Conservation (phyloP, 2,113 vertebrate species). For the Caranx ignobilis region DNA sequence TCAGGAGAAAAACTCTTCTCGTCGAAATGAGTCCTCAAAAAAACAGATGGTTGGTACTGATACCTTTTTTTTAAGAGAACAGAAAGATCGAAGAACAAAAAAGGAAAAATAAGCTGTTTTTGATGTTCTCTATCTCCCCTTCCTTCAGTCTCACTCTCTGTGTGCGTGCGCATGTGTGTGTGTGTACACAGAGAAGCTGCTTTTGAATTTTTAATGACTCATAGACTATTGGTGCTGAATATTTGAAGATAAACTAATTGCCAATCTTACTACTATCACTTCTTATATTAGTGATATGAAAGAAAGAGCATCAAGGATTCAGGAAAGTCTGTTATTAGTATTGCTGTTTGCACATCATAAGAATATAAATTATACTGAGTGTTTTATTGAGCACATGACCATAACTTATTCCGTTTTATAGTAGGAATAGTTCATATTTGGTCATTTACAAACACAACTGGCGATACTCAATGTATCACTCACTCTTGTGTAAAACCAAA, state of each 20-base stretch:
- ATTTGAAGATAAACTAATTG: constrained; percentile 23
- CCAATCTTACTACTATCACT: background rate
- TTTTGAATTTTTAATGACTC: constrained; percentile 9
- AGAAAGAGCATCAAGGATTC: background rate
- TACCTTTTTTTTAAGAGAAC: too few species aligned
- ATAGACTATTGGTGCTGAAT: constrained; percentile 7
- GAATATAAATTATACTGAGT: background rate
- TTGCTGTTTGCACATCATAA: background rate
- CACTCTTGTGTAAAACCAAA: background rate
- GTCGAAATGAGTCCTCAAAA: background rate
- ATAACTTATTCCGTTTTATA: too few species aligned
- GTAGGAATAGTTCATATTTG: too few species aligned
- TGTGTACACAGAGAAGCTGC: background rate
- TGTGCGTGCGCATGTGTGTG: background rate
- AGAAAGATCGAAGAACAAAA: background rate
- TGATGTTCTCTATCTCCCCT: too few species aligned
- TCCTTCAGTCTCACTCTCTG: too few species aligned
- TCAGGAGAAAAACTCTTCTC: background rate
- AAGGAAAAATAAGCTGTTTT: background rate
- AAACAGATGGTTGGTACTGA: background rate
- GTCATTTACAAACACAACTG: too few species aligned
- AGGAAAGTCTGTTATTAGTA: background rate
- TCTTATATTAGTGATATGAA: background rate
- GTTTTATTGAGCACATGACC: background rate
- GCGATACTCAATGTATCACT: too few species aligned